phyloP scores from a whole-genome alignment of 2,797 vertebrate genomes.

The Sparidentex hasta region DNA sequence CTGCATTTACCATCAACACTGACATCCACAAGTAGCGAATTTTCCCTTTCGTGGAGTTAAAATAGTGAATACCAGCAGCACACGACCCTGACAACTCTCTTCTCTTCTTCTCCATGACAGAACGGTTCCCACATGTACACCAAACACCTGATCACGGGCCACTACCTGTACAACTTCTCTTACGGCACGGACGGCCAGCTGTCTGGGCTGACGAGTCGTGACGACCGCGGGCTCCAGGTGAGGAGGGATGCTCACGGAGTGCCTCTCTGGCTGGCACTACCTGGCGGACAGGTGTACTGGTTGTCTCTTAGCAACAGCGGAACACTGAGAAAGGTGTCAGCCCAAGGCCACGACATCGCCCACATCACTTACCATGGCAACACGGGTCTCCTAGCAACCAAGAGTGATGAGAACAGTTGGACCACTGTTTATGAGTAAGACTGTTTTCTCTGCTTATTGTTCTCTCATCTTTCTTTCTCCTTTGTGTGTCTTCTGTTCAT shows the following conservation, averaged over 20 bases:
- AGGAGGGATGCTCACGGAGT: slow-evolving; percentile 92
- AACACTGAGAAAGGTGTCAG: slow-evolving; percentile 94
- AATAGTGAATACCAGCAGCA: neutral
- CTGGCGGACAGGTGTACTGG: slow-evolving; percentile 95
- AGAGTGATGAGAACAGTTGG: slow-evolving; percentile 97
- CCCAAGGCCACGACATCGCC: slow-evolving; percentile 95
- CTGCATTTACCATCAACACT: too few relatives aligned
- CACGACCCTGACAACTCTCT: neutral
- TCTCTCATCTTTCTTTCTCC: slow-evolving; percentile 2
- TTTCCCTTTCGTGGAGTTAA: too few relatives aligned
- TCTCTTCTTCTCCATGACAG: slow-evolving; percentile 58
- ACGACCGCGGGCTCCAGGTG: slow-evolving; percentile 90
- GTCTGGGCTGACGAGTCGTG: slow-evolving; percentile 86
- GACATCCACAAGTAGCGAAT: too few relatives aligned
- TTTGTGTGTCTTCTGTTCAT: neutral
- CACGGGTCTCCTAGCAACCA: slow-evolving; percentile 94
- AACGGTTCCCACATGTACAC: slow-evolving; percentile 95
- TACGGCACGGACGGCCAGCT: slow-evolving; percentile 91
- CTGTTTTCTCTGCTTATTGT: slow-evolving; percentile 25
- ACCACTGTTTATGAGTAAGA: slow-evolving; percentile 98
- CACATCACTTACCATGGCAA: slow-evolving; percentile 96
- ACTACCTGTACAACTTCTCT: slow-evolving; percentile 95
- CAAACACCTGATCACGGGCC: slow-evolving; percentile 94
- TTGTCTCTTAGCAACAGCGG: slow-evolving; percentile 96
- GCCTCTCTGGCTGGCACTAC: slow-evolving; percentile 94